Conservation (phyloP, 1,140 invertebrate genomes). For the Drosophila yakuba region DNA sequence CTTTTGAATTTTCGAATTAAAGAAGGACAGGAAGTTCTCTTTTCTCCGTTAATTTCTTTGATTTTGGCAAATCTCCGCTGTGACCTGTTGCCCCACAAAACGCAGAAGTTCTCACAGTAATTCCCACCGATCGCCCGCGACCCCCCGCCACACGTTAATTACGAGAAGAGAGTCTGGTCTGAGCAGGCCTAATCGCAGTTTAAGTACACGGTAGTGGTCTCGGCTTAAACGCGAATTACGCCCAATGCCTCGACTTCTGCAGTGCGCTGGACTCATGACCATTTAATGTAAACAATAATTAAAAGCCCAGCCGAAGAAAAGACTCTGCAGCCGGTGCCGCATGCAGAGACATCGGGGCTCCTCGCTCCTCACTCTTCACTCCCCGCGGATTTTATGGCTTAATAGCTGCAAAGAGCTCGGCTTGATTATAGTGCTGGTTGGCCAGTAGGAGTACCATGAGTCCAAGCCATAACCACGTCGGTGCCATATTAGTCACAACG, state of each 20-base stretch:
- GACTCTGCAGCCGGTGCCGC: constrained; percentile 33
- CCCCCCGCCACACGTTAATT: constrained; percentile 51
- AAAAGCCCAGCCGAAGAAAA: constrained; percentile 53
- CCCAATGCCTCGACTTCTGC: constrained; percentile 61
- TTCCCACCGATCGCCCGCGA: constrained; percentile 17
- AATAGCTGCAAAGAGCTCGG: constrained; percentile 70
- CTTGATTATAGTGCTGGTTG: constrained; percentile 63
- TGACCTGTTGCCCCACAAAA: constrained; percentile 76
- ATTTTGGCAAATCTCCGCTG: constrained; percentile 35
- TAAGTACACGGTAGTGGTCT: constrained; percentile 73
- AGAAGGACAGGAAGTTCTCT: constrained; percentile 52
- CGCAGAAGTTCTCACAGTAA: constrained; percentile 63
- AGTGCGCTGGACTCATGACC: constrained; percentile 69
- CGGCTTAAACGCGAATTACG: constrained; percentile 80
- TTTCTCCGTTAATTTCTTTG: background rate
- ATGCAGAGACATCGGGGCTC: constrained; percentile 14
- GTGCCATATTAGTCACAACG: constrained; percentile 49
- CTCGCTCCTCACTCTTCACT: constrained; percentile 6
- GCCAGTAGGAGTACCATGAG: constrained; percentile 13
- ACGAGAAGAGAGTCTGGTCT: constrained; percentile 29
- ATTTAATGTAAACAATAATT: constrained; percentile 84
- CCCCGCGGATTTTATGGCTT: constrained; percentile 61
- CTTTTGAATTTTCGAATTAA: constrained; percentile 74
- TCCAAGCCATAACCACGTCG: constrained; percentile 27
- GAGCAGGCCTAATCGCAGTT: constrained; percentile 71